A percentile compares a stretch with the other conserved stretches of the same genome.
Conservation (phyloP, 2,888 invertebrate species). For the Venustoraphidia nigricollis region DNA sequence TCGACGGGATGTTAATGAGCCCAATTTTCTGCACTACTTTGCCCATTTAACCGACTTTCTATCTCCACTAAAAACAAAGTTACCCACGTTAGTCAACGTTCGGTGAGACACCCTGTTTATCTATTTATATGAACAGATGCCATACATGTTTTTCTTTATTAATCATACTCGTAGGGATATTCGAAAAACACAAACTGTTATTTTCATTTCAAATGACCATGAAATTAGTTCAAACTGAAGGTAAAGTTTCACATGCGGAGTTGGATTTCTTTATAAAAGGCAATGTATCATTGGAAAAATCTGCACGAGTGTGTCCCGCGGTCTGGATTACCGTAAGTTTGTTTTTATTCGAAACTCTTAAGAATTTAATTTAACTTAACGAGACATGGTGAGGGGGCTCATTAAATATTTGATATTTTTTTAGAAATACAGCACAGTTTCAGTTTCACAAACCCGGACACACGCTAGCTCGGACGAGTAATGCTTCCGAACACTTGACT, state of each 20-base stretch:
- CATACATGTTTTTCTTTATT: too few relatives aligned
- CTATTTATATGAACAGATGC: too few relatives aligned
- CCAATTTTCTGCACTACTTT: too few relatives aligned
- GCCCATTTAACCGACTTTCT: too few relatives aligned
- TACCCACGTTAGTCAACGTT: too few relatives aligned
- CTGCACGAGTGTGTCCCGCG: slow-evolving; percentile 46
- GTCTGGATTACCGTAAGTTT: slow-evolving; percentile 48
- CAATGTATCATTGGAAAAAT: slow-evolving; percentile 61
- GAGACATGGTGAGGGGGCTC: background rate
- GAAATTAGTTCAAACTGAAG: slow-evolving; percentile 59
- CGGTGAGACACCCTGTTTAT: too few relatives aligned
- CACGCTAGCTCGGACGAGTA: too few relatives aligned
- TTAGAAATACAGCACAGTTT: too few relatives aligned
- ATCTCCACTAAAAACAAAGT: too few relatives aligned
- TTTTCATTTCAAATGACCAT: slow-evolving; percentile 85
- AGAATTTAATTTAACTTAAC: slow-evolving; percentile 1
- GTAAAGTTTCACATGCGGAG: slow-evolving; percentile 46
- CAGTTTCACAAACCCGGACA: too few relatives aligned
- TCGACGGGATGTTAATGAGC: too few relatives aligned
- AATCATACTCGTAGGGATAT: slow-evolving; percentile 44
- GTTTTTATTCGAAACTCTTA: background rate
- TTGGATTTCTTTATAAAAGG: slow-evolving; percentile 88
- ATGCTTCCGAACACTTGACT: too few relatives aligned
- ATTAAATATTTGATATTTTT: background rate
- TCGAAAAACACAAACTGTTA: slow-evolving; percentile 78